Conservation (phyloP, 2,113 vertebrate genomes). For the Asarcornis scutulata region DNA sequence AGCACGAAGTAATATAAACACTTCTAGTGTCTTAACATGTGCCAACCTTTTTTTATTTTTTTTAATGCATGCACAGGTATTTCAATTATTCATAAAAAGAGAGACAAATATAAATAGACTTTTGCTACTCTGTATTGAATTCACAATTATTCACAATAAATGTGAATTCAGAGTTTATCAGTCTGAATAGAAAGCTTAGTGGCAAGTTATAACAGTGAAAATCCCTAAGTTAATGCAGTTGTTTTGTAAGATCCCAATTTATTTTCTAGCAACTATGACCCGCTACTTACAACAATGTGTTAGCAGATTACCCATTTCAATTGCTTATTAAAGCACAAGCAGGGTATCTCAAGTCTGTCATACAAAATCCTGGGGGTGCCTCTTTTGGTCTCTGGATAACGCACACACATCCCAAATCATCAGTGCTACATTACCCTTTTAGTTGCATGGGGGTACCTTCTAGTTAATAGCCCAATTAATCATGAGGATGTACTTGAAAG, state of each 20-base stretch:
- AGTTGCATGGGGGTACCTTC: slow-evolving; percentile 52
- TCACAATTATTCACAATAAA: not conserved
- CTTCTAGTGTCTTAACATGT: not conserved
- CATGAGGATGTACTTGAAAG: slow-evolving; percentile 64
- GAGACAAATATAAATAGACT: not conserved
- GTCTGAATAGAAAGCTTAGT: not conserved
- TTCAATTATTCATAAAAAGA: not conserved
- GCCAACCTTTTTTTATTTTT: not conserved
- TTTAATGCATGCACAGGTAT: not conserved
- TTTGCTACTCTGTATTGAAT: not conserved
- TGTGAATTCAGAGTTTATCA: not conserved
- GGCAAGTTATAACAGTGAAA: not conserved
- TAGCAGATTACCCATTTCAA: slow-evolving; percentile 24
- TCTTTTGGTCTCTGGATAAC: slow-evolving; percentile 37
- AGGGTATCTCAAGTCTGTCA: slow-evolving; percentile 11
- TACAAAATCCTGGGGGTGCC: not conserved
- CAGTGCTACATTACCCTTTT: slow-evolving; percentile 26
- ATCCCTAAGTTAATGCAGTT: not conserved
- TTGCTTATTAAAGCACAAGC: slow-evolving; percentile 34
- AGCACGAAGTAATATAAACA: not conserved
- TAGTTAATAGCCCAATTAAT: slow-evolving; percentile 72
- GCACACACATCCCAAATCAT: slow-evolving; percentile 37
- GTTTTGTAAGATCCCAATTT: slow-evolving; percentile 28
- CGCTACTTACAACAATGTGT: not conserved
- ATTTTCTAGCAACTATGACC: slow-evolving; percentile 41